Conservation (phyloP, 2,888 invertebrate genomes). For the Vanessa cardui region DNA sequence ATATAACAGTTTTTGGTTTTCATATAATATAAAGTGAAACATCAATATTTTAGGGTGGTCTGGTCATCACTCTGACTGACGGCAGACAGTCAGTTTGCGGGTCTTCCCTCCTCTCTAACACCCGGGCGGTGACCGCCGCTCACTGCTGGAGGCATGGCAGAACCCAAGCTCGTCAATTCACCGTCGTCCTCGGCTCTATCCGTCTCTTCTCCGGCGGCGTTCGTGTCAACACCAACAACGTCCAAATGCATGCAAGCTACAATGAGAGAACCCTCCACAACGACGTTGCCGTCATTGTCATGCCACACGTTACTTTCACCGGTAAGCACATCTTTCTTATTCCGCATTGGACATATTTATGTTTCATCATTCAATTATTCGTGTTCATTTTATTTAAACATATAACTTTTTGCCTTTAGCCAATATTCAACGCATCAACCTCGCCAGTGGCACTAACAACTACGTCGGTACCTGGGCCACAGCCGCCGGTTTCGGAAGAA, state of each 20-base stretch:
- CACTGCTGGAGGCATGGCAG: slow-evolving; percentile 50
- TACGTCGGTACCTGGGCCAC: slow-evolving; percentile 35
- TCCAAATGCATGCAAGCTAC: slow-evolving; percentile 46
- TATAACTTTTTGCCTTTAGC: slow-evolving; percentile 42
- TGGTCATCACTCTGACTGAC: slow-evolving; percentile 44
- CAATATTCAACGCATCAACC: slow-evolving; percentile 50
- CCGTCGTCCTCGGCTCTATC: slow-evolving; percentile 47
- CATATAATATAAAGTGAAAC: no score
- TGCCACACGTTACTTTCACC: slow-evolving; percentile 31
- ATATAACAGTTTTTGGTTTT: no score
- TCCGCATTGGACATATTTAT: no score
- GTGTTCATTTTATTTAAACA: no score
- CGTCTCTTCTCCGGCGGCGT: slow-evolving; percentile 45
- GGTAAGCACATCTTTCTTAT: slow-evolving; percentile 28
- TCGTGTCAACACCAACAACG: slow-evolving; percentile 43
- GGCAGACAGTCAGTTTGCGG: slow-evolving; percentile 51
- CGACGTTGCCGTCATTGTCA: slow-evolving; percentile 52
- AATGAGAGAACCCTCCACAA: slow-evolving; percentile 41
- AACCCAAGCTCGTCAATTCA: slow-evolving; percentile 47
- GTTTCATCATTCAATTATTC: neutral
- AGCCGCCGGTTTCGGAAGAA: slow-evolving; percentile 38
- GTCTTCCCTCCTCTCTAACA: slow-evolving; percentile 47
- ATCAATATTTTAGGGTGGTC: slow-evolving; percentile 44
- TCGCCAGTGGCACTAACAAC: slow-evolving; percentile 48
- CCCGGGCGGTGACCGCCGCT: slow-evolving; percentile 47